A percentile compares a stretch with the other conserved stretches of the same genome.
These are phyloP conservation scores for Pachypsylla venusta DNA, from an alignment of 1,140 invertebrate species.

Conservation along the genomic window DNA sequence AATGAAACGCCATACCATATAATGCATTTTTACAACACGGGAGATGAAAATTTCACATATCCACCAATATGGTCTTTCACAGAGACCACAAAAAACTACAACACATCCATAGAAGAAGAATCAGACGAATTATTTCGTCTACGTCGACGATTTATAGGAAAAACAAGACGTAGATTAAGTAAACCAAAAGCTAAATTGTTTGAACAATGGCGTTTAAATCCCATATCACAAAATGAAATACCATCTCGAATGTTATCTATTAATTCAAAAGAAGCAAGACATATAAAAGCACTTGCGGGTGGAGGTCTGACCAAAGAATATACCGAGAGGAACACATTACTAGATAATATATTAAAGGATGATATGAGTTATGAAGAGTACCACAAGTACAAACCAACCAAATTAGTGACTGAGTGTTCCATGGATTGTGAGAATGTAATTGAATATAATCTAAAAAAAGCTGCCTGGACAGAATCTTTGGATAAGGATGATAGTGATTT, in stretches of 20 bases:
- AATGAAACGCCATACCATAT: not conserved
- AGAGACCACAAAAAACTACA: not conserved
- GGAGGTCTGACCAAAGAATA: not conserved
- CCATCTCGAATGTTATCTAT: not conserved
- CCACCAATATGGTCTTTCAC: not conserved
- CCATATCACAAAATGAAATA: not conserved
- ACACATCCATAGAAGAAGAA: not conserved
- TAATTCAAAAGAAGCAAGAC: not conserved
- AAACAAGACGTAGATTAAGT: not conserved
- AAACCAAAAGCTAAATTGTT: not conserved
- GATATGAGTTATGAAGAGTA: slow-evolving; percentile 1
- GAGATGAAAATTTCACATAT: not conserved
- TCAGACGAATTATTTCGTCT: not conserved
- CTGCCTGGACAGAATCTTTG: not conserved
- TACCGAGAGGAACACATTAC: not conserved
- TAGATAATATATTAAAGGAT: not conserved
- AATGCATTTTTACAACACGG: not conserved
- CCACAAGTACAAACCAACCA: not conserved
- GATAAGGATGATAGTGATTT: not conserved
- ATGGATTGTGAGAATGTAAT: slow-evolving; percentile 1
- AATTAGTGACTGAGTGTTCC: not conserved
- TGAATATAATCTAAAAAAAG: not conserved
- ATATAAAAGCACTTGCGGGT: not conserved
- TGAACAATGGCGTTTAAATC: not conserved
- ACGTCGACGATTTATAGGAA: not conserved